Percentiles rank a stretch among this genome's conserved stretches.
Evolutionary conservation across 2,888 invertebrate genomes (phyloP).

Genomic region (Luperina testacea): DNA sequence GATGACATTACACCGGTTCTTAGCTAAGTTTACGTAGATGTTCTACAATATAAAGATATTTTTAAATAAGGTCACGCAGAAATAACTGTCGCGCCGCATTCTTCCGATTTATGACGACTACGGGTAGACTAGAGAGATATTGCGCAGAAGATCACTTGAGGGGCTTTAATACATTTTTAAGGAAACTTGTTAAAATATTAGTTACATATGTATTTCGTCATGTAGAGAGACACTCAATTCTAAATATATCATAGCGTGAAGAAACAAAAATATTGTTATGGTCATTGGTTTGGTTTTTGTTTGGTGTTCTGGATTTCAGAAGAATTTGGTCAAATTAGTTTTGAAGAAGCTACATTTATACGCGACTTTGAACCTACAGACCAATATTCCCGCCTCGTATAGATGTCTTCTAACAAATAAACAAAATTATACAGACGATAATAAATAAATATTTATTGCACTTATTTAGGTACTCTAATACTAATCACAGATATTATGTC

Average conservation of each 20-base stretch:
- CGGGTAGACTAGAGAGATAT: slow-evolving; percentile 25
- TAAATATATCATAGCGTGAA: background rate
- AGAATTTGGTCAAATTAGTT: background rate
- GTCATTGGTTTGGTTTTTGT: too few relatives aligned
- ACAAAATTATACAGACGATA: background rate
- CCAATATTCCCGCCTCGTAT: background rate
- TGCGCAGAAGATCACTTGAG: background rate
- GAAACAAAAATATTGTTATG: background rate
- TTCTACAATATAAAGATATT: slow-evolving; percentile 25
- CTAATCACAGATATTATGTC: slow-evolving; percentile 37
- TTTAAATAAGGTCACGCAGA: slow-evolving; percentile 52
- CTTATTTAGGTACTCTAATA: slow-evolving; percentile 2
- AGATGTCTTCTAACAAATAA: background rate
- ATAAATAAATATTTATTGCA: slow-evolving; percentile 49
- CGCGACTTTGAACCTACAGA: background rate
- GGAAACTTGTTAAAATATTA: background rate
- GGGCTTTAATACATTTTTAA: background rate
- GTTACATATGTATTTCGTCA: too few relatives aligned
- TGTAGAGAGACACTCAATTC: too few relatives aligned
- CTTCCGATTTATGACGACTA: slow-evolving; percentile 27
- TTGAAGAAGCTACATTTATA: background rate
- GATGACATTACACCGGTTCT: slow-evolving; percentile 14
- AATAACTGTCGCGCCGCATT: slow-evolving; percentile 51
- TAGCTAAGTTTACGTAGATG: slow-evolving; percentile 17
- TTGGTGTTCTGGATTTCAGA: too few relatives aligned